Evolutionary conservation across 2,113 vertebrate genomes (phyloP), one percentile per base, ranked within the genome.

Genomic region (Alexandromys fortis): DNA sequence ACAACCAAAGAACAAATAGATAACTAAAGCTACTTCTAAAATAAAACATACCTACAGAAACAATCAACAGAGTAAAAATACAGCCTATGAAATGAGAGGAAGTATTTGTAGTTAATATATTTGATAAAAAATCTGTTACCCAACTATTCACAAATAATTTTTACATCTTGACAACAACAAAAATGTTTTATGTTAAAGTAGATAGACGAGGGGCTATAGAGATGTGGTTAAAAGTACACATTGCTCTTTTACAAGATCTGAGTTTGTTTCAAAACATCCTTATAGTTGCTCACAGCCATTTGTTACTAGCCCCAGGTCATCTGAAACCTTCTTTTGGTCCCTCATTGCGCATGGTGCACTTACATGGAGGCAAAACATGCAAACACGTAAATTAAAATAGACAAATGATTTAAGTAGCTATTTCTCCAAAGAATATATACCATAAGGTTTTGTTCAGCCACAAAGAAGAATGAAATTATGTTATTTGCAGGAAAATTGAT

Each of bases 1-100:
- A 58, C 38, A 82, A 78, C 38, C 63, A 92, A 92, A 95, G 35
- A 67, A 92, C 42, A 90, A 77, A 49, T 22, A 75, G 76, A 89
- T 58, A 91, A 92, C 73, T 45, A 78, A 70, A 19, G 81, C 12
- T 16, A 72, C 5, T 67, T 63, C 8, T 87, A 90, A 94, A 72
- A 61, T 49, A 47, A 89, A 91, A 87, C 83, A 49, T 1, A 22
- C 75, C 30, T 58, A 28, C 58, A 95, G 38, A 81, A 90, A 76
- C 52, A 55, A 49, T 35, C 6, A 78, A 55, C 30, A 76, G 45
- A 87, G 3, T 95, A 68, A 83, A 94, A 90, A 92, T 35, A 11
- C 11, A 92, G 78, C 35, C 22, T 9, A 38, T 75, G 19, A 33
- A 77, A 88, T 58, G n/a, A 45, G 28, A 94, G 49, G 91, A 90